A percentile compares a stretch with the other conserved stretches of the same genome.
phyloP scores from a whole-genome alignment of 2,113 vertebrate species.

The Turdus rufiventris region DNA sequence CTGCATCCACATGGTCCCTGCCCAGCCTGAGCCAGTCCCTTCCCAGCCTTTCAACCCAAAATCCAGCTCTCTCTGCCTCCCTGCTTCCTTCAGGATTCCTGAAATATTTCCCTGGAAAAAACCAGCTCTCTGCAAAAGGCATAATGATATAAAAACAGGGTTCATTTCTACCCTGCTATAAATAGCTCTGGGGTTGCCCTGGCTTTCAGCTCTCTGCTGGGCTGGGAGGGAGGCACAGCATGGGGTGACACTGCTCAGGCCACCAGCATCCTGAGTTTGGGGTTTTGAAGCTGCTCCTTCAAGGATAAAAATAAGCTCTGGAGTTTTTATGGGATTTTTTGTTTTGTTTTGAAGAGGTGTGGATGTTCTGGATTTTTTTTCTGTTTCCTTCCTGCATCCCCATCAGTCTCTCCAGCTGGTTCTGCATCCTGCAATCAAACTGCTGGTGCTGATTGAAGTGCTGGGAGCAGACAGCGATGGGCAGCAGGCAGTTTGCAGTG shows the following conservation, averaged over 20 bases:
- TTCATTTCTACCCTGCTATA: background rate
- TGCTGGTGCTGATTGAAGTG: background rate
- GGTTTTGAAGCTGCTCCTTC: background rate
- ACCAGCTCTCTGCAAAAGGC: background rate
- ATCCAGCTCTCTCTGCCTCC: background rate
- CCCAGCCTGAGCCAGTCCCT: background rate
- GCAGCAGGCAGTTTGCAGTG: background rate
- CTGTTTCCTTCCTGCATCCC: background rate
- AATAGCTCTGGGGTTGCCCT: background rate
- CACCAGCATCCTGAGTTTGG: background rate
- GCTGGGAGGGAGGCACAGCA: background rate
- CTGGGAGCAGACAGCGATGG: background rate
- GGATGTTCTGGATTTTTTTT: background rate
- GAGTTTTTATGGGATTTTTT: background rate
- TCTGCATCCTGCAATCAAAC: background rate
- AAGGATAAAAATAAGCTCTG: background rate
- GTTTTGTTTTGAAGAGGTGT: background rate
- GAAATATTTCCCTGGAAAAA: background rate
- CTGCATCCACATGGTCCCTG: background rate
- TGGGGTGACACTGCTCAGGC: background rate
- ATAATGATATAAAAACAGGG: background rate
- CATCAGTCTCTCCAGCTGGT: background rate
- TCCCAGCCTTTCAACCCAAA: background rate
- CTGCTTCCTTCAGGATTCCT: background rate
- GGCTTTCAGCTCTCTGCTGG: background rate